A percentile compares a stretch with the other conserved stretches of the same genome.
These are phyloP conservation scores for Propithecus perrieri DNA, from an alignment of 2,797 vertebrate genomes.

Conservation along the genomic window DNA sequence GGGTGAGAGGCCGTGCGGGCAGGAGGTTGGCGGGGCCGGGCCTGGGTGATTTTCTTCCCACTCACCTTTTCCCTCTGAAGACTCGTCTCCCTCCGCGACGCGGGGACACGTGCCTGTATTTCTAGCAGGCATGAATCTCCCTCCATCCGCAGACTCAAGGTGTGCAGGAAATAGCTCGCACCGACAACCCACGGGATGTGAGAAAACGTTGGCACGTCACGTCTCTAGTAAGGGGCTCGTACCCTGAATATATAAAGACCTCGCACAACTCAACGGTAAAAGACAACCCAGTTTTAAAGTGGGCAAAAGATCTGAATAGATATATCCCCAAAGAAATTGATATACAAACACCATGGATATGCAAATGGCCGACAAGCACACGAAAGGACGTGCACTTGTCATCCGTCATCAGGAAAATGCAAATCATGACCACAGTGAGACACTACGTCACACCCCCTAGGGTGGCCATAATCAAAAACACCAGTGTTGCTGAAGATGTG, in stretches of 20 bases:
- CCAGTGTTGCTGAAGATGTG: background rate
- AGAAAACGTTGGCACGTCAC: background rate
- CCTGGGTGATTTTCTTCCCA: background rate
- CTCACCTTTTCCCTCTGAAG: background rate
- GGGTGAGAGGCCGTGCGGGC: slow-evolving; percentile 84
- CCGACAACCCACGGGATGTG: background rate
- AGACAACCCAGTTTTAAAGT: background rate
- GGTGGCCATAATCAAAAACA: background rate
- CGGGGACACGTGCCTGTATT: background rate
- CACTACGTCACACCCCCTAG: background rate
- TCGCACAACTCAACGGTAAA: background rate
- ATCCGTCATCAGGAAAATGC: background rate
- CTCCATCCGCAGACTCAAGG: background rate
- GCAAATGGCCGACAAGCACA: background rate
- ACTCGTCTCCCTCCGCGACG: background rate
- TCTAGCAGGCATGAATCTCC: background rate
- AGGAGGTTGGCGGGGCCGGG: accelerated
- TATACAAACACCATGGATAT: too few relatives aligned
- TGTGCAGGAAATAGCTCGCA: background rate
- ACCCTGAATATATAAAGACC: background rate
- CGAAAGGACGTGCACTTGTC: background rate
- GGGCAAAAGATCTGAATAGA: background rate
- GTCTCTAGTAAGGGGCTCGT: background rate
- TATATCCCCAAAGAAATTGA: background rate
- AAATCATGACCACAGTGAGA: background rate